Evolutionary conservation across 2,888 invertebrate genomes (phyloP), one percentile per base, ranked within the genome.

Genomic region (Harpalus rubripes): DNA sequence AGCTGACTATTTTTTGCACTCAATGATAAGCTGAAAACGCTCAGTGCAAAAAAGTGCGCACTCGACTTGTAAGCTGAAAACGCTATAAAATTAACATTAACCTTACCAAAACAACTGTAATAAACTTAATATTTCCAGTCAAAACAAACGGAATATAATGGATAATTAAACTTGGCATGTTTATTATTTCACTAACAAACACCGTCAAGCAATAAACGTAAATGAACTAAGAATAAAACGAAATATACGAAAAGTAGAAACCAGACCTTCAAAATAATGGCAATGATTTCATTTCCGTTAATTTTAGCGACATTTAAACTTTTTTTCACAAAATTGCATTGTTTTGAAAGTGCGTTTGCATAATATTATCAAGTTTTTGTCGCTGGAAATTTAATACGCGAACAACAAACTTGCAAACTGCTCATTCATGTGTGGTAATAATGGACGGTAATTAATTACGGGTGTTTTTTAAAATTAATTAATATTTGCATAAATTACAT

Each of bases 341-440:
- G 68, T 68, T 68, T 39, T 32, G 39, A 68, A 68, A 63, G 63
- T 26, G 68, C 15, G 39, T 68, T 68, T 68, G 68, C 68, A 39
- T 68, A 68, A 68, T 26, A 63, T 68, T 15, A 68, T 26, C 10
- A 16, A 61, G 59, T 59, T 63, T 26, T 68, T 39, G n/a, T 7
- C 26, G 68, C n/a, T 15, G 26, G 10, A 63, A 32, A 32, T 22
- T 18, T 22, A 65, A 32, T 65, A 39, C n/a, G 15, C 39, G 22
- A 22, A 15, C 7, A 68, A 39, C 32, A 39, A 7, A 68, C 15
- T 39, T 68, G 68, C n/a, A 68, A 68, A 68, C 32, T 68, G 68
- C n/a, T 68, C 15, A 68, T 68, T 68, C 68, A 68, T 68, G 68
- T 65, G 26, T 68, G 32, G 15, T 68, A 68, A 39, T 26, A 68